Base-by-base conservation (phyloP, 2,888 invertebrate genomes). In the Ochlodes sylvanus region DNA sequence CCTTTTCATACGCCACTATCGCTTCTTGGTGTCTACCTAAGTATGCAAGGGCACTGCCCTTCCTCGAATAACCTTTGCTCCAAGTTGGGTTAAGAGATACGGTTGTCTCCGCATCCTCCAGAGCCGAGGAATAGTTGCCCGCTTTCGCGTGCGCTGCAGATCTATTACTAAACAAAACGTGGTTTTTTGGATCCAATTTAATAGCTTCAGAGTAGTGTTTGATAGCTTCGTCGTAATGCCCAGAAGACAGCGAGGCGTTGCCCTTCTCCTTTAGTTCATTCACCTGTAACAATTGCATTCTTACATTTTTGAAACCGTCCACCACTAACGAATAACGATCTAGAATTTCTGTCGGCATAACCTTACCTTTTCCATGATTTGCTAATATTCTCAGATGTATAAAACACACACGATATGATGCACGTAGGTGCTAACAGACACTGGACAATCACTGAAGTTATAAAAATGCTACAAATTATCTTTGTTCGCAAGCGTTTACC, bases 141-240 rank as follows among this genome's bases (percentile, higher is more conserved):
- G 95, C 95, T 89, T 98, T 98, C 1, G 97, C 97, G 81, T 96
- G 96, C 7, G 98, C 98, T 7, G 98, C 98, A 0, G 98, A 98
- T 66, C 98, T 95, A 88, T 98, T 98, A 77, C 98, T 98, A 81
- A 94, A 98, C 27, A 98, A 93, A 81, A 98, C 98, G 94, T 98
- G 97, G 92, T 98, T 98, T 44, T 94, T 94, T 0, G 94, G 93
- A 83, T 98, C 98, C 70, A 98, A 85, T 14, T 93, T 89, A 72
- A 98, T 97, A 6, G 97, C 98, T 79, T 97, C 95, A 2, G 97
- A 95, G 82, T 98, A 98, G 76, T 89, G 95, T 73, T 95, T 94
- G 63, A 98, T 94, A 0, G 98, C 98, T 74, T 97, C 97, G 9
- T 96, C 95, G 73, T 95, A 96, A 68, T 97, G 96, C 61, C 96